These are phyloP conservation scores for Phrynocephalus versicolor DNA, from an alignment of 2,113 vertebrate species.

Conservation along the genomic window DNA sequence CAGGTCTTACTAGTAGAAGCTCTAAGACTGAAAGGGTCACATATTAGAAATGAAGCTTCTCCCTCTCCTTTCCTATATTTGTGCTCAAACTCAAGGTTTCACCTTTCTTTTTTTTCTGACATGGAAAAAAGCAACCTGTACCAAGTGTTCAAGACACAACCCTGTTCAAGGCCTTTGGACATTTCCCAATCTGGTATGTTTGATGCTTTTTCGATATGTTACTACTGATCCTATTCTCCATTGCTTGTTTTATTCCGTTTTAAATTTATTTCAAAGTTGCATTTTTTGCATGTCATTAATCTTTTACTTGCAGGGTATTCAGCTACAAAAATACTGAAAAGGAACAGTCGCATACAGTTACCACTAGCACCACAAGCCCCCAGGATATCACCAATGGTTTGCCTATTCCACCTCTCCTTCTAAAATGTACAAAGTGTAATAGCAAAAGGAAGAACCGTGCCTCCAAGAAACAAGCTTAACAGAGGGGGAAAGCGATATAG, in stretches of 20 bases:
- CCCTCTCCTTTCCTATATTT: background rate
- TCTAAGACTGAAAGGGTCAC: background rate
- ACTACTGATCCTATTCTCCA: background rate
- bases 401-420: background rate
- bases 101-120: background rate
- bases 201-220: background rate
- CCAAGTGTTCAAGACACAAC: background rate
- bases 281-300: background rate
- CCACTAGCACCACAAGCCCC: too few species aligned
- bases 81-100: too few species aligned
- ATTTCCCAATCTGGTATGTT: background rate
- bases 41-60: background rate
- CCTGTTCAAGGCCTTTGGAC: background rate
- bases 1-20: background rate
- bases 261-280: background rate
- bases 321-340: background rate
- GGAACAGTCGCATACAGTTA: background rate
- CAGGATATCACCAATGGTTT: background rate
- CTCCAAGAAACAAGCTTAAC: background rate
- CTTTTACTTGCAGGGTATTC: background rate
- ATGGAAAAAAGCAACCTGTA: background rate
- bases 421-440: background rate
- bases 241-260: background rate
- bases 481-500: background rate
- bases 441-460: background rate